A percentile compares a stretch with the other conserved stretches of the same genome.
These are phyloP conservation scores for Mormyrus hasselquistii DNA, from an alignment of 2,797 vertebrate species.

Conservation along the genomic window DNA sequence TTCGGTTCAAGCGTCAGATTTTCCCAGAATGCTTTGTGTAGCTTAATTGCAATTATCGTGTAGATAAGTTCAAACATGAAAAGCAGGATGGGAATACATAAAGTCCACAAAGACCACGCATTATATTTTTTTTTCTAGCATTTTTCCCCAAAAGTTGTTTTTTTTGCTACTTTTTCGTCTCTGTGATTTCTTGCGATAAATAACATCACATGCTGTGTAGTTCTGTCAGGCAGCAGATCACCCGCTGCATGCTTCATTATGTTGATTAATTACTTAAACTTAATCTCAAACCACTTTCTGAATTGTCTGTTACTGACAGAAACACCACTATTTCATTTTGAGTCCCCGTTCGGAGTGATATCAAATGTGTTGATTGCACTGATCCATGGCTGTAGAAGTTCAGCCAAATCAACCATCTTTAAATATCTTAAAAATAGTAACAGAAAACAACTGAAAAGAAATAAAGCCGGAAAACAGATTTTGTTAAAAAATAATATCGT, in stretches of 20 bases:
- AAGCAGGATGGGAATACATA: not conserved
- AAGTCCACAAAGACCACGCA: not conserved
- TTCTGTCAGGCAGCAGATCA: not conserved
- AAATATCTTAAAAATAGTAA: not conserved
- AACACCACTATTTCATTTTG: not conserved
- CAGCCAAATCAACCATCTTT: not conserved
- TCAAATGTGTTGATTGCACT: not conserved
- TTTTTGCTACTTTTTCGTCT: not conserved
- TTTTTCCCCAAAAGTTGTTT: not conserved
- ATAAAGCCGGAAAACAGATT: not conserved
- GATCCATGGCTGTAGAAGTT: not conserved
- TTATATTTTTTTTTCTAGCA: not conserved
- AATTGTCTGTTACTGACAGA: not conserved
- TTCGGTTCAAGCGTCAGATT: not conserved
- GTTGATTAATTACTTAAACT: not conserved
- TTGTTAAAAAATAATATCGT: not conserved
- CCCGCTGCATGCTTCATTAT: not conserved
- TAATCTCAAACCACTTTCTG: not conserved
- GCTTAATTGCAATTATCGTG: not conserved
- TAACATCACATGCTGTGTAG: not conserved
- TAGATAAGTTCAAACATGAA: not conserved
- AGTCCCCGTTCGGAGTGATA: not conserved
- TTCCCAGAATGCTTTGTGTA: not conserved
- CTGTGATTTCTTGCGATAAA: not conserved
- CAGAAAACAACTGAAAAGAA: not conserved